Evolutionary conservation across 2,888 invertebrate genomes (phyloP), one percentile per base, ranked within the genome.

Genomic region (Drosophila nigricruria): DNA sequence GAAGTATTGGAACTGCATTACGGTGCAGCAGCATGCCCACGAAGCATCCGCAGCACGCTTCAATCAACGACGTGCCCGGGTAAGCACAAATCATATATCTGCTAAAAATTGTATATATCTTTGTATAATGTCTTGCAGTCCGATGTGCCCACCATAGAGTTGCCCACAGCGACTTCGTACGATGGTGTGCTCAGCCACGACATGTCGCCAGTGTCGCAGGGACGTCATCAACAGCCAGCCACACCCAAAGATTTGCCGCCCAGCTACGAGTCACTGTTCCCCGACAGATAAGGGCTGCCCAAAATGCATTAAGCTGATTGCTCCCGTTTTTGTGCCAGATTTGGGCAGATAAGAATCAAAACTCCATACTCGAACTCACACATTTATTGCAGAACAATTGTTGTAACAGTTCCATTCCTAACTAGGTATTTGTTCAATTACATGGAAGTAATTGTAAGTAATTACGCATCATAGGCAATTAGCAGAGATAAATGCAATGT

Each of bases 1-100:
- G 93, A 92, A 92, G 64, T 92, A 92, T 66, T 92, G 91, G 92
- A 91, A 92, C 71, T 92, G 92, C 58, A 91, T 92, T 10, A 92
- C 92, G 8, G 88, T 92, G 25, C 92, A 92, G 54, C 92, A 92
- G 65, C 91, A 89, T 45, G 91, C 92, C 0, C 91, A 91, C 52
- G 92, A 92, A 73, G 92, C 92, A 14, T 91, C 92, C 3, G 91
- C 90, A 9, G 83, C 89, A 16, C 88, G 88, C 10, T 88, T 88
- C 18, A 86, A 84, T 72, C 90, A 88, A 70, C 83, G 81, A 27
- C 79, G 82, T 38, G 72, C 63, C 38, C 79, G 81, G 71, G 88
- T 87, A 38, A 76, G 70, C 73, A 20, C 10, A 18, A 20, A 36
- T 20, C 5, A 20, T 1, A 32, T 49, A 10, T 20, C 0, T 50